Conservation (phyloP, 2,797 vertebrate genomes). For the Eupleurogrammus muticus region DNA sequence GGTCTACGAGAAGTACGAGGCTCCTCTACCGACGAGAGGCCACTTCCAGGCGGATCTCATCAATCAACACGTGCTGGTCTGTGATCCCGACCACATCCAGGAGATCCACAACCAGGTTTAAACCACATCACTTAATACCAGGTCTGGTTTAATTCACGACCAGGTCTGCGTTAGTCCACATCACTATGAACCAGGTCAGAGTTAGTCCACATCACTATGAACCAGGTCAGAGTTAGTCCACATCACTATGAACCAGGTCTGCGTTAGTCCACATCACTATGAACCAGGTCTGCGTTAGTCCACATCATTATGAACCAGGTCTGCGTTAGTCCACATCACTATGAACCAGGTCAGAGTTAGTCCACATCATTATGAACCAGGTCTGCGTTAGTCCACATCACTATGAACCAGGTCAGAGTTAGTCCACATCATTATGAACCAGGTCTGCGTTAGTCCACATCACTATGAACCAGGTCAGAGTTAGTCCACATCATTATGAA, state of each 20-base stretch:
- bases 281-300: no score
- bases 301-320: background rate
- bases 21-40: constrained; percentile 86
- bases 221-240: background rate
- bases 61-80: constrained; percentile 88
- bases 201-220: background rate
- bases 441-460: background rate
- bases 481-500: background rate
- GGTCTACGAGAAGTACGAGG: constrained; percentile 84
- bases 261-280: no score
- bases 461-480: background rate
- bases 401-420: no score
- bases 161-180: no score
- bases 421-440: background rate
- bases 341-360: background rate
- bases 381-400: no score
- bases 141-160: no score
- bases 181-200: background rate
- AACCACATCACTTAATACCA: no score
- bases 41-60: constrained; percentile 88
- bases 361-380: background rate
- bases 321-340: background rate
- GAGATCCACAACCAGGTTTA: constrained; percentile 88
- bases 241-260: no score
- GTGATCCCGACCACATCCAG: constrained; percentile 82